These are phyloP conservation scores for Monopterus albus DNA, from an alignment of 2,113 vertebrate genomes.

Conservation along the genomic window DNA sequence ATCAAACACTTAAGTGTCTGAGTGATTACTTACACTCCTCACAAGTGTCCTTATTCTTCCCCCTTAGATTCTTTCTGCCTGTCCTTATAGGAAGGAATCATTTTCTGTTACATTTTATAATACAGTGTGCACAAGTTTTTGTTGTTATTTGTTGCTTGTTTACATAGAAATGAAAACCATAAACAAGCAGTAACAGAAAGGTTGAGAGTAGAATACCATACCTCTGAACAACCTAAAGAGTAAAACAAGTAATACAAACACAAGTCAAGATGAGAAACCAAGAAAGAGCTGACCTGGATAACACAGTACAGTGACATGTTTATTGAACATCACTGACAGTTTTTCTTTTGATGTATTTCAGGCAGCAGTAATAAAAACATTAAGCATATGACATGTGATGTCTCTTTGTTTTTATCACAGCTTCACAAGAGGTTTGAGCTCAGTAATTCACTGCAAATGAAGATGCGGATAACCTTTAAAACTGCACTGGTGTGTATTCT, in stretches of 20 bases:
- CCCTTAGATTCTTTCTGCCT: conserved; percentile 15
- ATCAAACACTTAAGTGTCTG: conserved; percentile 71
- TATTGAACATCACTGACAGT: conserved; percentile 12
- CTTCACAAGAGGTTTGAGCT: conserved; percentile 35
- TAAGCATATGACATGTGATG: neutral
- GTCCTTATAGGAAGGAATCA: neutral
- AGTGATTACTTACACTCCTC: conserved; percentile 62
- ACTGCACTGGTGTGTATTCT: neutral
- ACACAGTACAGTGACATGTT: conserved; percentile 3
- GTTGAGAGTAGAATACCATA: neutral
- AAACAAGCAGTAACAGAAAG: neutral
- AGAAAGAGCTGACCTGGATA: conserved; percentile 11
- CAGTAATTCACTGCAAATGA: neutral
- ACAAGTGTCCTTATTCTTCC: conserved; percentile 48
- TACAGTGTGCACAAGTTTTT: no score
- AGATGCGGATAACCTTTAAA: conserved; percentile 30
- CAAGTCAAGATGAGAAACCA: conserved; percentile 1
- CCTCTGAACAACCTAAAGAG: neutral
- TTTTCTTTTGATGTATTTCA: conserved; percentile 17
- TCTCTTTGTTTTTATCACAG: conserved; percentile 34
- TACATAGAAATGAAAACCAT: no score
- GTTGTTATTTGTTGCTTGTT: no score
- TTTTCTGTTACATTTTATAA: conserved; percentile 4
- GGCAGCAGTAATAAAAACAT: neutral
- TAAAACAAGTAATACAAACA: conserved; percentile 3